phyloP scores from a whole-genome alignment of 2,888 invertebrate species.

The Linnaemya vulpina region DNA sequence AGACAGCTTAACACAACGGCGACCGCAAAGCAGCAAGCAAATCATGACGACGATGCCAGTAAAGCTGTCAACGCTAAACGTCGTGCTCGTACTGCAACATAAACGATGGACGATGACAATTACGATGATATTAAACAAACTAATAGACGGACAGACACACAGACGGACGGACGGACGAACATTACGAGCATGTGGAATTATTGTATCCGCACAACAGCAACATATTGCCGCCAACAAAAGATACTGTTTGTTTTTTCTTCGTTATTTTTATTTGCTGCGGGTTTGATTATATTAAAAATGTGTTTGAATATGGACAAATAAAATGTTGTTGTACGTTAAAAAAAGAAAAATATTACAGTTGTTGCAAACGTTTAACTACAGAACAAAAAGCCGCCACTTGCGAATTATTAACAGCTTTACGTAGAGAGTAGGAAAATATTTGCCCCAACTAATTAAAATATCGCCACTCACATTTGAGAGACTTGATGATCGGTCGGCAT shows the following conservation, averaged over 20 bases:
- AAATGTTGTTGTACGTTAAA: conserved; percentile 35
- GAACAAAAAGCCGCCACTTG: conserved; percentile 69
- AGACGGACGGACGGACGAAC: not conserved
- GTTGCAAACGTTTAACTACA: conserved; percentile 52
- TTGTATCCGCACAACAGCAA: conserved; percentile 64
- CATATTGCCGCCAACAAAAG: conserved; percentile 53
- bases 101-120: conserved; percentile 41
- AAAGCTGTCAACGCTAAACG: conserved; percentile 68
- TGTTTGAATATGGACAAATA: conserved; percentile 48
- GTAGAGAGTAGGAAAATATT: conserved; percentile 33
- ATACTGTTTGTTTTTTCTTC: not conserved
- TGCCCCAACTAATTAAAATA: conserved; percentile 81
- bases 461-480: conserved; percentile 76
- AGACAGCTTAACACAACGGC: conserved; percentile 76
- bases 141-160: conserved; percentile 16
- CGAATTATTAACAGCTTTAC: conserved; percentile 12
- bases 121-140: conserved; percentile 21
- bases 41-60: conserved; percentile 46
- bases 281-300: conserved; percentile 59
- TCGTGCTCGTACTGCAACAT: conserved; percentile 7
- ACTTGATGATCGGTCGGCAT: not conserved
- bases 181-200: conserved; percentile 53
- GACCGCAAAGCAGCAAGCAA: conserved; percentile 55
- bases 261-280: conserved; percentile 7
- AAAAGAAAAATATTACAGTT: conserved; percentile 11